These are phyloP conservation scores for Drosophila ezoana DNA, from an alignment of 2,888 invertebrate genomes.

Conservation along the genomic window DNA sequence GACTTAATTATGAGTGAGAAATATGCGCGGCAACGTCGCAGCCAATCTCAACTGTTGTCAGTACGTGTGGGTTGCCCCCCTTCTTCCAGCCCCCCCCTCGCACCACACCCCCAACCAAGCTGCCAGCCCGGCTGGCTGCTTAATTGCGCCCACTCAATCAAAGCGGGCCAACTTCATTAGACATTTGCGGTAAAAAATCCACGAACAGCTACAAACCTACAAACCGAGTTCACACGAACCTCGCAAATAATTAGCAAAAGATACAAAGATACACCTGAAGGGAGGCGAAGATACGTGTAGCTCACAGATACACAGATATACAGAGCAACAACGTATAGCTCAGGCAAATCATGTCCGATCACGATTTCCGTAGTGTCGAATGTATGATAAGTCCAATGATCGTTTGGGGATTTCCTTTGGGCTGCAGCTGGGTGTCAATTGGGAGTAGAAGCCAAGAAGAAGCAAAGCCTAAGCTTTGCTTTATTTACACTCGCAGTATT, in stretches of 20 bases:
- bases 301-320: slow-evolving; percentile 2
- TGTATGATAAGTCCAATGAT: background rate
- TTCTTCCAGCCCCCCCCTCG: background rate
- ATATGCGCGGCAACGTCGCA: slow-evolving; percentile 74
- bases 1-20: slow-evolving; percentile 81
- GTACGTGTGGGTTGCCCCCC: slow-evolving; percentile 35
- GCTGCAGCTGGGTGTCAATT: too few relatives aligned
- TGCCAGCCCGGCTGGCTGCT: slow-evolving; percentile 26
- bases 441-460: slow-evolving; percentile 1
- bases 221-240: slow-evolving; percentile 79
- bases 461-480: background rate
- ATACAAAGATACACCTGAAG: slow-evolving; percentile 25
- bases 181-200: slow-evolving; percentile 79
- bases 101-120: background rate
- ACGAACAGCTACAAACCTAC: slow-evolving; percentile 75
- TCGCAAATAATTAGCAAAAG: slow-evolving; percentile 69
- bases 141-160: slow-evolving; percentile 79
- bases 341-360: background rate
- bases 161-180: slow-evolving; percentile 81
- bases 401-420: slow-evolving; percentile 2
- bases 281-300: slow-evolving; percentile 5
- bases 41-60: slow-evolving; percentile 62
- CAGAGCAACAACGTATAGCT: background rate
- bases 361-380: slow-evolving; percentile 4
- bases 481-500: slow-evolving; percentile 18